Evolutionary conservation across 2,797 vertebrate genomes (phyloP).

Genomic region (Notolabrus celidotus): DNA sequence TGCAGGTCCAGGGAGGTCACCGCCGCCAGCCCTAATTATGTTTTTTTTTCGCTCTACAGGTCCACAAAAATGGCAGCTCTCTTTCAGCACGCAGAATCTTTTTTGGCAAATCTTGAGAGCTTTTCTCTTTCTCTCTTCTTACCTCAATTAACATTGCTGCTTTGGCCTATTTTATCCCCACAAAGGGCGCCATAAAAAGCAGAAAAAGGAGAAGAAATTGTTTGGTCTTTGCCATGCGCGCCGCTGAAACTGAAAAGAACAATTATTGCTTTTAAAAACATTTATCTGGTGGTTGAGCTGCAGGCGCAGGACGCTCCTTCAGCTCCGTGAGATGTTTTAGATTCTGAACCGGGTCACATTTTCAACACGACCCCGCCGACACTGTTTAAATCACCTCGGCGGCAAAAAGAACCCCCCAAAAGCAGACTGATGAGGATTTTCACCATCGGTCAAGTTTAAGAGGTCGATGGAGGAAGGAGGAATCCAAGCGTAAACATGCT

Average conservation of each 20-base stretch:
- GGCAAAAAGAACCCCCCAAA: slow-evolving; percentile 40
- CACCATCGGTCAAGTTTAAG: background rate
- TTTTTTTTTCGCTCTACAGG: slow-evolving; percentile 59
- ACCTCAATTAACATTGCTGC: slow-evolving; percentile 84
- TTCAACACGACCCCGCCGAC: slow-evolving; percentile 19
- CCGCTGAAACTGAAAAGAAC: slow-evolving; percentile 86
- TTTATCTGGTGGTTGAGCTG: slow-evolving; percentile 85
- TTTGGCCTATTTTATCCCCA: slow-evolving; percentile 60
- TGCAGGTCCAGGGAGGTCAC: slow-evolving; percentile 88
- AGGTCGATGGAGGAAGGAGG: too few species aligned
- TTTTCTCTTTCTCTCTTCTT: slow-evolving; percentile 70
- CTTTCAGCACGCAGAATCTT: slow-evolving; percentile 83
- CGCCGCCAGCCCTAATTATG: slow-evolving; percentile 80
- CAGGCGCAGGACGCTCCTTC: slow-evolving; percentile 82
- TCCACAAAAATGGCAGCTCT: slow-evolving; percentile 84
- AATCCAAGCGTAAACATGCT: too few species aligned
- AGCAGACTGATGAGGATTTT: slow-evolving; percentile 22
- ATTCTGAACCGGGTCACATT: slow-evolving; percentile 86
- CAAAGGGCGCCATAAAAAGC: slow-evolving; percentile 50
- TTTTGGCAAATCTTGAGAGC: slow-evolving; percentile 87
- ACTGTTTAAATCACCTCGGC: slow-evolving; percentile 43
- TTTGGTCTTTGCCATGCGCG: slow-evolving; percentile 72
- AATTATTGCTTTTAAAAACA: slow-evolving; percentile 89
- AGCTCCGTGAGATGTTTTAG: slow-evolving; percentile 72
- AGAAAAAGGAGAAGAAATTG: slow-evolving; percentile 58